Evolutionary conservation across 1,140 invertebrate genomes (phyloP).

Genomic region (Drosophila santomea): DNA sequence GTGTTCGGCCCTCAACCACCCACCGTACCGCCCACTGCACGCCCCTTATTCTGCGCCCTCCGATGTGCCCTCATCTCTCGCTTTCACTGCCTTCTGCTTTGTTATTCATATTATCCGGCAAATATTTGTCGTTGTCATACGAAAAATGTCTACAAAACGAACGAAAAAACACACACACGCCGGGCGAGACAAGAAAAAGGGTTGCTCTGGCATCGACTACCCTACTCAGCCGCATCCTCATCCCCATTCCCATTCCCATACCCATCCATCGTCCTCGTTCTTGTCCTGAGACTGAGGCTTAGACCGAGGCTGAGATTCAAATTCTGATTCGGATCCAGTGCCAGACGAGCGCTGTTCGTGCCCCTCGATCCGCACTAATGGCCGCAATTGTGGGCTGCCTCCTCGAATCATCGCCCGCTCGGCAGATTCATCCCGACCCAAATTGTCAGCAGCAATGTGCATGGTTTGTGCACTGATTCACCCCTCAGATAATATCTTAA

Average conservation of each 20-base stretch:
- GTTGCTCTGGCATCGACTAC: conserved; percentile 58
- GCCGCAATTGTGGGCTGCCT: conserved; percentile 72
- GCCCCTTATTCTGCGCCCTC: conserved; percentile 19
- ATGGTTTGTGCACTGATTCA: conserved; percentile 62
- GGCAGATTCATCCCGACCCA: conserved; percentile 58
- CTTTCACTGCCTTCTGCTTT: conserved; percentile 55
- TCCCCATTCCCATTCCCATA: background rate
- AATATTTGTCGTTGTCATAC: conserved; percentile 82
- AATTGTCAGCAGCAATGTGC: conserved; percentile 75
- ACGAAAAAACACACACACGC: conserved; percentile 19
- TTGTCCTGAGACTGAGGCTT: background rate
- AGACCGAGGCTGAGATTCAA: conserved; percentile 10
- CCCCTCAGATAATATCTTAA: conserved; percentile 74
- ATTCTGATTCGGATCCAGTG: background rate
- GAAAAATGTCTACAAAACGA: conserved; percentile 74
- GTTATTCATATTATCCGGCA: conserved; percentile 83
- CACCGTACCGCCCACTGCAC: conserved; percentile 16
- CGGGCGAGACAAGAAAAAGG: conserved; percentile 54
- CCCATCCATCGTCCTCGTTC: background rate
- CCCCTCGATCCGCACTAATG: conserved; percentile 61
- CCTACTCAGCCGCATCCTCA: conserved; percentile 30
- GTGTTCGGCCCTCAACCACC: conserved; percentile 39
- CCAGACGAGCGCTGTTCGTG: conserved; percentile 15
- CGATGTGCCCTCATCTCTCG: conserved; percentile 42
- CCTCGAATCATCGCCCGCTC: background rate